Conservation (phyloP, 2,797 vertebrate species). For the Sebastes dallii region DNA sequence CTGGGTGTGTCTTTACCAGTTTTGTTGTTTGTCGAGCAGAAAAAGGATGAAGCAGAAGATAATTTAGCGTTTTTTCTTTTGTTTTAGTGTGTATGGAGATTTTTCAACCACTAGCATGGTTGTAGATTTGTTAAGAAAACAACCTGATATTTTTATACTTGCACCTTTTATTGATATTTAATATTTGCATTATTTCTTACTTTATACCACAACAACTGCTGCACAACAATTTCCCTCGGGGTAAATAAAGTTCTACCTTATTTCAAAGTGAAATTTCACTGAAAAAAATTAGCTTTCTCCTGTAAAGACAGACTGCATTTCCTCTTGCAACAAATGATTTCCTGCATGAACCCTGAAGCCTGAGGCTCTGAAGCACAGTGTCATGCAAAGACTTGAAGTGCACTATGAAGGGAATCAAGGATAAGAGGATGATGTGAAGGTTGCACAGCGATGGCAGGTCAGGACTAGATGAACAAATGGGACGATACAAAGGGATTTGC, state of each 20-base stretch:
- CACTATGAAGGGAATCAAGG: not conserved
- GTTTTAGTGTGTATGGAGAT: too few species aligned
- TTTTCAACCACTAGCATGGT: not conserved
- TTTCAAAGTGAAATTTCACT: not conserved
- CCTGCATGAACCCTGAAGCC: not conserved
- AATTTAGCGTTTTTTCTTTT: too few species aligned
- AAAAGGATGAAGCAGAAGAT: too few species aligned
- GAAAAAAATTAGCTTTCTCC: not conserved
- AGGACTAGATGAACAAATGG: constrained; percentile 14
- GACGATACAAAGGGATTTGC: not conserved
- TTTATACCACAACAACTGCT: not conserved
- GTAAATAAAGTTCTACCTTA: not conserved
- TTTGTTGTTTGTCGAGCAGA: too few species aligned
- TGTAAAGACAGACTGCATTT: not conserved
- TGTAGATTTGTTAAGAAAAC: not conserved
- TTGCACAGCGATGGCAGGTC: not conserved
- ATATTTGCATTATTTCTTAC: not conserved
- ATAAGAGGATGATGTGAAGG: constrained; percentile 5
- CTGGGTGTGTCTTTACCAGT: too few species aligned
- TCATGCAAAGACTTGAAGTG: not conserved
- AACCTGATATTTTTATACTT: not conserved
- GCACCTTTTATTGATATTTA: accelerated
- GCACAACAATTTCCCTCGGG: not conserved
- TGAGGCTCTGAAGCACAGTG: not conserved
- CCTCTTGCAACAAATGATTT: not conserved